Evolutionary conservation across 2,888 invertebrate species (phyloP).

Genomic region (Icerya purchasi): DNA sequence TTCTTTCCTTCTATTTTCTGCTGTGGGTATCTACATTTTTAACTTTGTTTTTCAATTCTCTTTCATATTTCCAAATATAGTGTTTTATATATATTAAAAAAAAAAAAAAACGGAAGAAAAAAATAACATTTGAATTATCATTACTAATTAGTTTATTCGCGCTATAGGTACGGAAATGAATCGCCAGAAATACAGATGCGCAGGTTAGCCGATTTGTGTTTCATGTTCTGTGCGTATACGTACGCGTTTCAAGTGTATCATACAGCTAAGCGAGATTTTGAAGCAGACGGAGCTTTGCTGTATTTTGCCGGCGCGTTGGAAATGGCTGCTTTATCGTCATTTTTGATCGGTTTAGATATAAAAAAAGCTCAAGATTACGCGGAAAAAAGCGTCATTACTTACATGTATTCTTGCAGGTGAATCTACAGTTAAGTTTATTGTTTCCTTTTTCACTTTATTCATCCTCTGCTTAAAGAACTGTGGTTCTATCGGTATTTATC

Average conservation of each 20-base stretch:
- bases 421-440: no score
- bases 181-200: constrained; percentile 82
- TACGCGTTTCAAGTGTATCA: constrained; percentile 86
- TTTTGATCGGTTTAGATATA: constrained; percentile 55
- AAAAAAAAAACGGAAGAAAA: no score
- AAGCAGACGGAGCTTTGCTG: constrained; percentile 89
- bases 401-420: constrained; percentile 72
- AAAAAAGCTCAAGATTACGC: constrained; percentile 70
- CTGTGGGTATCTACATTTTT: no score
- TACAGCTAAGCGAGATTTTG: constrained; percentile 90
- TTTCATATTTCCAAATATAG: no score
- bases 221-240: constrained; percentile 84
- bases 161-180: constrained; percentile 47
- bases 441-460: no score
- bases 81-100: no score
- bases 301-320: constrained; percentile 91
- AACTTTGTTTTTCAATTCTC: no score
- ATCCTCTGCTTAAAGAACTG: no score
- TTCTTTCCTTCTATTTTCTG: no score
- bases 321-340: constrained; percentile 84
- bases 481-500: no score
- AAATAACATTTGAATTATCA: no score
- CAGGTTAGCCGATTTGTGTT: constrained; percentile 82
- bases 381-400: constrained; percentile 83
- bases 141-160: no score